These are phyloP conservation scores for Trigoniulus corallinus DNA, from an alignment of 1,140 invertebrate genomes.

Conservation along the genomic window DNA sequence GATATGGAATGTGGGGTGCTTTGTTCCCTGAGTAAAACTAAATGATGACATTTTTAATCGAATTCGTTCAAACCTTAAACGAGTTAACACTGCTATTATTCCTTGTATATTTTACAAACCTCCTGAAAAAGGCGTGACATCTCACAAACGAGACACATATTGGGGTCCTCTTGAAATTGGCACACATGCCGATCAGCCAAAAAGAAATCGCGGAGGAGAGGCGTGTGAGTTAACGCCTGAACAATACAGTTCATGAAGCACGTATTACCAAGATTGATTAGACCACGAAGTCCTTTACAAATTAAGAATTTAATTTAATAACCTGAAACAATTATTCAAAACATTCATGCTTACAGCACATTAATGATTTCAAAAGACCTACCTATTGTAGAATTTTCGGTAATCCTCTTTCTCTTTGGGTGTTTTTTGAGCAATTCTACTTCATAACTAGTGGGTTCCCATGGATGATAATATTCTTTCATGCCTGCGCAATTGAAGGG, in stretches of 20 bases:
- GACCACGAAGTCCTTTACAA: conserved; percentile 51
- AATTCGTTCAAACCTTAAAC: conserved; percentile 3
- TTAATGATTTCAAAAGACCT: too few relatives aligned
- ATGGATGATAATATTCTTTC: conserved; percentile 49
- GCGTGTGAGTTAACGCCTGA: conserved; percentile 88
- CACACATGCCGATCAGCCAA: conserved; percentile 80
- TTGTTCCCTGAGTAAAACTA: conserved; percentile 84
- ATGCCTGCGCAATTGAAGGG: conserved; percentile 26
- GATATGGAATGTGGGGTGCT: conserved; percentile 70
- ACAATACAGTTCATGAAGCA: conserved; percentile 99
- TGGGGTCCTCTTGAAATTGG: conserved; percentile 35
- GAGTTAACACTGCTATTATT: background rate
- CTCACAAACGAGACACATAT: conserved; percentile 78
- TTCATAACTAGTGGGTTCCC: conserved; percentile 62
- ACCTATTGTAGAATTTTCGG: conserved; percentile 67
- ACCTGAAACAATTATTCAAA: background rate
- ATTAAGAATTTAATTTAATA: background rate
- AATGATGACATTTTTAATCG: conserved; percentile 5
- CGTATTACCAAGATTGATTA: conserved; percentile 94
- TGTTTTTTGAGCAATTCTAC: conserved; percentile 46
- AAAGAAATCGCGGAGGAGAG: conserved; percentile 86
- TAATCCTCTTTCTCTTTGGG: conserved; percentile 56
- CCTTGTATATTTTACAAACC: conserved; percentile 17
- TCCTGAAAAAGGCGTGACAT: conserved; percentile 47
- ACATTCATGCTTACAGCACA: background rate